Conservation (phyloP, 2,113 vertebrate species). For the Tautogolabrus adspersus region DNA sequence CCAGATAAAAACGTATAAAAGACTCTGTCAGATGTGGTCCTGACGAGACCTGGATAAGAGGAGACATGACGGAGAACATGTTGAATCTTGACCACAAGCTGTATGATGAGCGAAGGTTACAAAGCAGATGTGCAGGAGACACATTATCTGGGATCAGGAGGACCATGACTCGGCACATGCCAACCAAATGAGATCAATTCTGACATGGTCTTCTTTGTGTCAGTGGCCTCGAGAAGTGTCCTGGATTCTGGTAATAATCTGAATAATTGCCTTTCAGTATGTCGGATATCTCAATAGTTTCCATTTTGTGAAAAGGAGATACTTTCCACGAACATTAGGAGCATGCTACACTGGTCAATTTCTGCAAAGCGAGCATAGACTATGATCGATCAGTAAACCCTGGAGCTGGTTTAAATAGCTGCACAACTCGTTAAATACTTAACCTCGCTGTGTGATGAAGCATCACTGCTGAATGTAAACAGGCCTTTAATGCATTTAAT, state of each 20-base stretch:
- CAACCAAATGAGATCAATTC: not conserved
- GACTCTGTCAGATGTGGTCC: not conserved
- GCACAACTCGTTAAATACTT: too few relatives aligned
- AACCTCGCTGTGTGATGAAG: too few relatives aligned
- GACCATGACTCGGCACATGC: too few relatives aligned
- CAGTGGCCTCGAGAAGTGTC: not conserved
- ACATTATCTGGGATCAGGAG: not conserved
- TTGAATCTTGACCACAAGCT: not conserved
- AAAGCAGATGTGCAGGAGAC: not conserved
- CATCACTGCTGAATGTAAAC: too few relatives aligned
- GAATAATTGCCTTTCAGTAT: too few relatives aligned
- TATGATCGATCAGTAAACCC: not conserved
- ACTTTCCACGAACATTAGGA: too few relatives aligned
- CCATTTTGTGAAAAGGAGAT: too few relatives aligned
- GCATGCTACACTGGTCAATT: not conserved
- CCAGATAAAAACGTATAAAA: too few relatives aligned
- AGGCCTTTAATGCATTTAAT: too few relatives aligned
- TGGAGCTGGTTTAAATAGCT: not conserved
- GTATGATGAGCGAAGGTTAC: not conserved
- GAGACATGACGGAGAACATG: not conserved
- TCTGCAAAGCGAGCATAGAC: too few relatives aligned
- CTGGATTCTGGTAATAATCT: not conserved
- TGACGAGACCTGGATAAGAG: constrained; percentile 3
- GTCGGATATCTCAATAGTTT: too few relatives aligned
- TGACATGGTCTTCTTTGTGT: not conserved